phyloP scores from a whole-genome alignment of 35 echinoderm and acorn worm genomes.

The Heliocidaris erythrogramma region DNA sequence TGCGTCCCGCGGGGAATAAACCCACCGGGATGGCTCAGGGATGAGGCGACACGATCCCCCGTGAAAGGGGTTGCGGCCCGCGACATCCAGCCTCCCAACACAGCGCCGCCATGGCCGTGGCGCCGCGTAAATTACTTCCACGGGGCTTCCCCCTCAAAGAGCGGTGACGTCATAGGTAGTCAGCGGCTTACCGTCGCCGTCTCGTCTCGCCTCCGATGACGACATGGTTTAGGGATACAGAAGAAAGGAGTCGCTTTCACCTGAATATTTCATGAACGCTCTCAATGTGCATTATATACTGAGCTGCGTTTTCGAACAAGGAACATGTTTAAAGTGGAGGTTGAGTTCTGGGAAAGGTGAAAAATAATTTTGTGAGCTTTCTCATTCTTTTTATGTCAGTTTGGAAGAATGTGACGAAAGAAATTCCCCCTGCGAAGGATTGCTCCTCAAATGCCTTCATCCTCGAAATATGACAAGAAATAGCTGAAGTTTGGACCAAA shows the following conservation, averaged over 20 bases:
- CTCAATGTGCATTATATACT: neutral
- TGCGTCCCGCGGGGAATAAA: neutral
- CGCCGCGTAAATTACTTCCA: slow-evolving; percentile 36
- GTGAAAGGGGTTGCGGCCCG: neutral
- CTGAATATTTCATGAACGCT: neutral
- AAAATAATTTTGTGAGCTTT: no score
- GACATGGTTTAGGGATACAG: neutral
- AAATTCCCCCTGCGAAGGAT: no score
- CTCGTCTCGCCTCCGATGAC: neutral
- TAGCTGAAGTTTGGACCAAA: no score
- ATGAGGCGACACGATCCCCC: neutral
- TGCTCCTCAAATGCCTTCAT: no score
- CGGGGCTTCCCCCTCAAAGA: slow-evolving; percentile 34
- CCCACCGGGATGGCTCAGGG: neutral
- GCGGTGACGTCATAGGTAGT: slow-evolving; percentile 9
- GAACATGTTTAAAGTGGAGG: no score
- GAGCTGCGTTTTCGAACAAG: neutral
- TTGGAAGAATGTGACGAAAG: no score
- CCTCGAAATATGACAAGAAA: no score
- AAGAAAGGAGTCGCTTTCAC: slow-evolving; percentile 1
- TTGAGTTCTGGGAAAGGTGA: no score
- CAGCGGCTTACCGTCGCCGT: neutral
- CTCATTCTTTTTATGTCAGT: no score
- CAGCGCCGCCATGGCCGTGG: neutral
- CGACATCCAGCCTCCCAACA: neutral